Percentiles rank a stretch among this genome's conserved stretches.
Conservation (phyloP, 2,113 vertebrate genomes). For the Zosterops lateralis region DNA sequence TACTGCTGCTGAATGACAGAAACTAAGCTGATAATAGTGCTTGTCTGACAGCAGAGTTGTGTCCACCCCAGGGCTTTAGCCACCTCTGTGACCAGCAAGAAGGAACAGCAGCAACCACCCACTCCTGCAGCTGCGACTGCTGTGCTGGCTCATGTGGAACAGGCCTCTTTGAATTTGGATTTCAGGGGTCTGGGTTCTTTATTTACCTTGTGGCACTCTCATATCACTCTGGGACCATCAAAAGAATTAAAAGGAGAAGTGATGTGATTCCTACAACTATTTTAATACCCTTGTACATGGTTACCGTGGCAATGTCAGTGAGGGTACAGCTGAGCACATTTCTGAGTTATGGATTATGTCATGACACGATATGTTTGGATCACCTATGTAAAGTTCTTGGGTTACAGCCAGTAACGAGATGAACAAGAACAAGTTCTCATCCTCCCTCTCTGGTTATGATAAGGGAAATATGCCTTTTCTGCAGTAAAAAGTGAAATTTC, state of each 20-base stretch:
- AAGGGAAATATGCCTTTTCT: neutral
- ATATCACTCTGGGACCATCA: neutral
- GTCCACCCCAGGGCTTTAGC: neutral
- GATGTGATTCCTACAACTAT: neutral
- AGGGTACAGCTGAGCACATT: neutral
- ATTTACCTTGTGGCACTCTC: neutral
- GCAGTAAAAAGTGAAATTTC: neutral
- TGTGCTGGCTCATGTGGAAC: fast-evolving
- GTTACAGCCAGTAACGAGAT: neutral
- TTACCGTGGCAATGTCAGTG: neutral
- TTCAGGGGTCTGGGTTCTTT: neutral
- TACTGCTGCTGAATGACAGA: neutral
- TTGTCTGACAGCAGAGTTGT: neutral
- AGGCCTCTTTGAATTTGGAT: neutral
- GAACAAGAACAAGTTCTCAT: neutral
- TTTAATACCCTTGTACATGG: neutral
- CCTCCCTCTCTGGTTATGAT: neutral
- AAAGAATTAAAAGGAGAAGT: neutral
- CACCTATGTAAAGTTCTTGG: neutral
- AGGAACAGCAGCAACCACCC: neutral
- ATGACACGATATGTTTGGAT: neutral
- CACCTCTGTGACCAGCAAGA: neutral
- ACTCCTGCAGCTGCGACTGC: neutral
- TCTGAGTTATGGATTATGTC: neutral
- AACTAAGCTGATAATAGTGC: neutral